Evolutionary conservation across 2,797 vertebrate species (phyloP).

Genomic region (Microchirus variegatus): DNA sequence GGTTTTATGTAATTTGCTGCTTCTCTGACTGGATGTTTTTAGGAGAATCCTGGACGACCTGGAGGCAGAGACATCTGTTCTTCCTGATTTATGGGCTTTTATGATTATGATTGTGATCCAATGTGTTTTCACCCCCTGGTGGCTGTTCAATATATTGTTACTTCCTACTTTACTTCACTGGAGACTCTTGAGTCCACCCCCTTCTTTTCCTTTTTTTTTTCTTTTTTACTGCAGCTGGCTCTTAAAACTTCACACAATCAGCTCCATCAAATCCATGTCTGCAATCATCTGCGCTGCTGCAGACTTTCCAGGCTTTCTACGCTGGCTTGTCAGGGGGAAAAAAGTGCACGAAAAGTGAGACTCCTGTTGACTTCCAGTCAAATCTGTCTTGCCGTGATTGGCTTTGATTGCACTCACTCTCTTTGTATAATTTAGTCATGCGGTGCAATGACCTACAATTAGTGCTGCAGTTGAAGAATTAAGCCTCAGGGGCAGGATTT

Average conservation of each 20-base stretch:
- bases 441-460: constrained; percentile 24
- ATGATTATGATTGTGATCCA: no score
- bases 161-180: no score
- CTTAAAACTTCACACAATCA: constrained; percentile 56
- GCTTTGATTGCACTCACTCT: constrained; percentile 58
- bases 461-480: neutral
- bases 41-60: no score
- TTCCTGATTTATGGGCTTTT: no score
- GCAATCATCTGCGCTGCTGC: constrained; percentile 70
- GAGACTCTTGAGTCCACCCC: no score
- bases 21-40: no score
- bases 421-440: constrained; percentile 5
- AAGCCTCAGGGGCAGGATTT: no score
- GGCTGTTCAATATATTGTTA: no score
- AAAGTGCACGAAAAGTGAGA: constrained; percentile 28
- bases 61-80: no score
- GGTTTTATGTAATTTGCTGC: no score
- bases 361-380: constrained; percentile 43
- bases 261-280: constrained; percentile 54
- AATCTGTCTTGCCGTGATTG: constrained; percentile 42
- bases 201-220: no score
- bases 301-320: constrained; percentile 42
- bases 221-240: constrained; percentile 48
- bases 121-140: no score
- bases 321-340: constrained; percentile 48